phyloP scores from a whole-genome alignment of 2,888 invertebrate genomes.

The Melinopterus prodromus region DNA sequence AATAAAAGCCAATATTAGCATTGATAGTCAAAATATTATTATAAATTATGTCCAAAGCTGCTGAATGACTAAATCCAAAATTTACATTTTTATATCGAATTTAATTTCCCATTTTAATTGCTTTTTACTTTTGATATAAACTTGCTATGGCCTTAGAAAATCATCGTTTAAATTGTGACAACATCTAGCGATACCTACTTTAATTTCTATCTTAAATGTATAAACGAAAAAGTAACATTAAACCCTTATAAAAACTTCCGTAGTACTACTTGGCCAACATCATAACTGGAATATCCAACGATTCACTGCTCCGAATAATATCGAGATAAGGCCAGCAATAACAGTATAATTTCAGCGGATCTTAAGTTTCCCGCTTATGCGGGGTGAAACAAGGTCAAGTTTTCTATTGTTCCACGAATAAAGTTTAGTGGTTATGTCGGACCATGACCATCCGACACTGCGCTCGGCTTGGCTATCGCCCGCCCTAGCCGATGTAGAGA shows the following conservation, averaged over 20 bases:
- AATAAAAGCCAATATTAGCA: too few relatives aligned
- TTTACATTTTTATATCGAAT: too few relatives aligned
- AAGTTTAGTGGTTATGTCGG: conserved; percentile 25
- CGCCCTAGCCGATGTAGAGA: conserved; percentile 5
- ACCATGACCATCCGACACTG: conserved; percentile 19
- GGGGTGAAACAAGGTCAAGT: conserved; percentile 22
- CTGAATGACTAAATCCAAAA: too few relatives aligned
- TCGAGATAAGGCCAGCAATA: background rate
- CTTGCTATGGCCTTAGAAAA: too few relatives aligned
- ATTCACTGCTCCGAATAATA: background rate
- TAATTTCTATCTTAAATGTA: too few relatives aligned
- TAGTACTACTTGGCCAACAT: background rate
- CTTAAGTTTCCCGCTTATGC: background rate
- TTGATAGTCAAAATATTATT: too few relatives aligned
- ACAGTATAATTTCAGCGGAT: background rate
- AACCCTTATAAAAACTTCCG: background rate
- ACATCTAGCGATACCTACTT: too few relatives aligned
- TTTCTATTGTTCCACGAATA: conserved; percentile 22
- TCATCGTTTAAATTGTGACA: too few relatives aligned
- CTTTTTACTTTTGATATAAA: too few relatives aligned
- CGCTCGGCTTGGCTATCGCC: conserved; percentile 4
- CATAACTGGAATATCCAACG: background rate
- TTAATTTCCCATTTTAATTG: too few relatives aligned
- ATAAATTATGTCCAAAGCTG: too few relatives aligned
- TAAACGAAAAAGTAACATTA: background rate